Evolutionary conservation across 2,888 invertebrate genomes (phyloP).

Genomic region (Euzophera pinguis): DNA sequence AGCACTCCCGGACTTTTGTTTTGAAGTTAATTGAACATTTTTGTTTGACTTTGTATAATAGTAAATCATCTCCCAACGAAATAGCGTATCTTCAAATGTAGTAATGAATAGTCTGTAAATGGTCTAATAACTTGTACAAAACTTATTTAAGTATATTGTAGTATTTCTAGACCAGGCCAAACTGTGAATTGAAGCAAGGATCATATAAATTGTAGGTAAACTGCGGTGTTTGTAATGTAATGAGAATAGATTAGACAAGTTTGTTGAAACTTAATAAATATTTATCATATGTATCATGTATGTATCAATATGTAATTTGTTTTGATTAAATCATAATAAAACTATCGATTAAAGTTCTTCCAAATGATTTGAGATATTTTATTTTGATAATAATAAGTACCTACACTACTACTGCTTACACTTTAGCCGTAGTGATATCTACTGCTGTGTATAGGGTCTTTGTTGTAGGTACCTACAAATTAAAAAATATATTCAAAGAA

Average conservation of each 20-base stretch:
- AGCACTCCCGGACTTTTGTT: no score
- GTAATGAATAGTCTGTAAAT: constrained; percentile 22
- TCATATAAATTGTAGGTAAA: no score
- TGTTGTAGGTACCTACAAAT: no score
- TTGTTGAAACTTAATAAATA: constrained; percentile 43
- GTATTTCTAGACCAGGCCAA: constrained; percentile 14
- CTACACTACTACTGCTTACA: no score
- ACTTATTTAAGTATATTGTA: constrained; percentile 28
- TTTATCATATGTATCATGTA: constrained; percentile 33
- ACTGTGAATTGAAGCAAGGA: no score
- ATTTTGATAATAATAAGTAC: background rate
- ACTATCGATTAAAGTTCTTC: constrained; percentile 62
- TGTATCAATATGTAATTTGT: constrained; percentile 32
- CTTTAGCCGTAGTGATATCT: no score
- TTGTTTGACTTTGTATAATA: no score
- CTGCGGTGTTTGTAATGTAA: constrained; percentile 38
- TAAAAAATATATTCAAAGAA: no score
- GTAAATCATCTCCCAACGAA: background rate
- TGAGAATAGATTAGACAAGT: constrained; percentile 42
- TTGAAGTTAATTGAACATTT: no score
- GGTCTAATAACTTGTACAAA: constrained; percentile 40
- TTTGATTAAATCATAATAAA: constrained; percentile 51
- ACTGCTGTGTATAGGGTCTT: no score
- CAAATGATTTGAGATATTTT: constrained; percentile 32
- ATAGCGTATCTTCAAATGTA: background rate